phyloP scores from a whole-genome alignment of 92 coral and sea anemone species.

The Meandrina meandrites region DNA sequence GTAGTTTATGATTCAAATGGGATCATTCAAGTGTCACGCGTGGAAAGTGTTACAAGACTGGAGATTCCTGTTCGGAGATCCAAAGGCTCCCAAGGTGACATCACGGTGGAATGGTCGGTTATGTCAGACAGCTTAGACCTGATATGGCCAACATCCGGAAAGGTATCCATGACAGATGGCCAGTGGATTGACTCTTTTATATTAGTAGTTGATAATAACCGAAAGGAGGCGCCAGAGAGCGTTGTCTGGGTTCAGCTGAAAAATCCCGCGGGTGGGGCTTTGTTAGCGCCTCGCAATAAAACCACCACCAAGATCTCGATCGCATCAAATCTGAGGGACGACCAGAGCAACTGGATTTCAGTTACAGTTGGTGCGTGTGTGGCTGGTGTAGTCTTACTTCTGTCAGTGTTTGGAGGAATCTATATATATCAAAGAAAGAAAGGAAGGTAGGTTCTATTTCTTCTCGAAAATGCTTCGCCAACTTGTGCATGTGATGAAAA shows the following conservation, averaged over 20 bases:
- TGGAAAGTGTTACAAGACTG: conserved; percentile 42
- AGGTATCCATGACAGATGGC: conserved; percentile 58
- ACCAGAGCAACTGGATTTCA: neutral
- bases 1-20: conserved; percentile 62
- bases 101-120: conserved; percentile 77
- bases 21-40: conserved; percentile 50
- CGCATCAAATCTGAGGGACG: neutral
- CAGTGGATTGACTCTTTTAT: conserved; percentile 79
- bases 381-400: neutral
- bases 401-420: neutral
- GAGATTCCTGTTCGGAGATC: conserved; percentile 77
- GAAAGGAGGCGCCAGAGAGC: conserved; percentile 41
- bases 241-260: conserved; percentile 54
- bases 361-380: neutral
- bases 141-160: conserved; percentile 75
- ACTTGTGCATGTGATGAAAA: too few species aligned
- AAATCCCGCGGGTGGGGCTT: conserved; percentile 66
- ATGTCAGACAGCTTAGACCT: conserved; percentile 39
- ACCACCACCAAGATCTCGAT: conserved; percentile 52
- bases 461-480: too few species aligned
- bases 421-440: neutral
- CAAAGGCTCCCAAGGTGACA: conserved; percentile 83
- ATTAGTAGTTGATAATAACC: conserved; percentile 53
- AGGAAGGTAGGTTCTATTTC: neutral
- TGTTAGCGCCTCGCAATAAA: conserved; percentile 56